Evolutionary conservation across 2,797 vertebrate species (phyloP).

Genomic region (Margarornis squamiger): DNA sequence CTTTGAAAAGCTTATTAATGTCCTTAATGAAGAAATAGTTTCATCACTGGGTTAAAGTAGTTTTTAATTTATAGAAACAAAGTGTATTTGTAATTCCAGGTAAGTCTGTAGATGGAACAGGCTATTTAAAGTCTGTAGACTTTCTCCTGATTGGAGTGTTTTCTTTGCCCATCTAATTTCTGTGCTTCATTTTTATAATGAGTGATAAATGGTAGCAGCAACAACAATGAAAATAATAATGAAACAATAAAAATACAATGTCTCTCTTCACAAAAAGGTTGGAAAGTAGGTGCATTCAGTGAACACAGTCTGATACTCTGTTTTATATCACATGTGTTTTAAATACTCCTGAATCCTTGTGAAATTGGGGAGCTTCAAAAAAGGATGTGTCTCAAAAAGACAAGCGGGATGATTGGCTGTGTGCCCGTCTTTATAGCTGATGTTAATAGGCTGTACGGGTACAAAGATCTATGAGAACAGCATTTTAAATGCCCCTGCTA

Average conservation of each 20-base stretch:
- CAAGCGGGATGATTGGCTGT: background rate
- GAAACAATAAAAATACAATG: background rate
- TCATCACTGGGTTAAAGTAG: background rate
- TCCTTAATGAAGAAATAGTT: constrained; percentile 7
- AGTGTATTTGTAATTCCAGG: background rate
- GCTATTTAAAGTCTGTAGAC: background rate
- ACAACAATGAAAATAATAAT: background rate
- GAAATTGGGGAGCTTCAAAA: background rate
- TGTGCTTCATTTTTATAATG: background rate
- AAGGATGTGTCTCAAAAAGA: background rate
- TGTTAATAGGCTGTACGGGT: background rate
- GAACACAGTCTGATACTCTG: background rate
- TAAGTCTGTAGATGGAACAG: background rate
- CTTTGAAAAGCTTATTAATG: background rate
- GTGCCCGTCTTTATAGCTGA: background rate
- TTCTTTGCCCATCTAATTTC: background rate
- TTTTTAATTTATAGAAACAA: constrained; percentile 19
- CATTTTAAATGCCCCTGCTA: background rate
- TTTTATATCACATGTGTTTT: background rate
- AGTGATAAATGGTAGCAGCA: background rate
- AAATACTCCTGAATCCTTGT: background rate
- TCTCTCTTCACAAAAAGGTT: background rate
- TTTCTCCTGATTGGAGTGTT: background rate
- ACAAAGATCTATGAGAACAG: background rate
- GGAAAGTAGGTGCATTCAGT: background rate